Conservation (phyloP, 2,113 vertebrate species). For the Fukomys damarensis region DNA sequence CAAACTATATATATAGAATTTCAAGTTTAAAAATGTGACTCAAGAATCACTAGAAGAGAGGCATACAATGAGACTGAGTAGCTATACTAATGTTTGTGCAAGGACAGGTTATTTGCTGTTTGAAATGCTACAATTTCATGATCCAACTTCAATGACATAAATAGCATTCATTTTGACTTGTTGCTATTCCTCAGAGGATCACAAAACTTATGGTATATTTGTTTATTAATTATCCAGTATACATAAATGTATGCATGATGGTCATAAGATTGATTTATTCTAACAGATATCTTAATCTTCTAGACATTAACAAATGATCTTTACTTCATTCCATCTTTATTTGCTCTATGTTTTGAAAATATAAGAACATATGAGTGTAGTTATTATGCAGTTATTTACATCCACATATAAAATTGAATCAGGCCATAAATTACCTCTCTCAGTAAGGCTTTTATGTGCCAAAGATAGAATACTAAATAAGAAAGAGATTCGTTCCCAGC, state of each 20-base stretch:
- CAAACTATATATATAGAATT: neutral
- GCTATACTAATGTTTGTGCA: neutral
- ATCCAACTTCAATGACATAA: constrained; percentile 27
- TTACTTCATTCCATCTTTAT: neutral
- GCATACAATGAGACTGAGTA: neutral
- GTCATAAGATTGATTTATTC: neutral
- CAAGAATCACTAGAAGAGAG: neutral
- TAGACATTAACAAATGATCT: neutral
- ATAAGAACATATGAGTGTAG: neutral
- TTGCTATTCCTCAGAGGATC: neutral
- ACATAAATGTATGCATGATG: neutral
- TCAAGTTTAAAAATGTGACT: constrained; percentile 15
- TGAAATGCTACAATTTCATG: neutral
- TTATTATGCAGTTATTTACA: neutral
- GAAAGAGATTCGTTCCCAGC: neutral
- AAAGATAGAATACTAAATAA: neutral
- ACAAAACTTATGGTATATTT: neutral
- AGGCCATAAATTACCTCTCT: neutral
- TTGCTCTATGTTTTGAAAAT: neutral
- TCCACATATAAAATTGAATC: neutral
- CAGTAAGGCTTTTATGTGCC: neutral
- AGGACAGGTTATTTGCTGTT: neutral
- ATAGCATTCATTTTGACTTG: neutral
- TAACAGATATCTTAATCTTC: neutral
- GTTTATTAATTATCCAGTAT: neutral